Conservation (phyloP, 92 coral and sea anemone species). For the Epizoanthus rinbou region DNA sequence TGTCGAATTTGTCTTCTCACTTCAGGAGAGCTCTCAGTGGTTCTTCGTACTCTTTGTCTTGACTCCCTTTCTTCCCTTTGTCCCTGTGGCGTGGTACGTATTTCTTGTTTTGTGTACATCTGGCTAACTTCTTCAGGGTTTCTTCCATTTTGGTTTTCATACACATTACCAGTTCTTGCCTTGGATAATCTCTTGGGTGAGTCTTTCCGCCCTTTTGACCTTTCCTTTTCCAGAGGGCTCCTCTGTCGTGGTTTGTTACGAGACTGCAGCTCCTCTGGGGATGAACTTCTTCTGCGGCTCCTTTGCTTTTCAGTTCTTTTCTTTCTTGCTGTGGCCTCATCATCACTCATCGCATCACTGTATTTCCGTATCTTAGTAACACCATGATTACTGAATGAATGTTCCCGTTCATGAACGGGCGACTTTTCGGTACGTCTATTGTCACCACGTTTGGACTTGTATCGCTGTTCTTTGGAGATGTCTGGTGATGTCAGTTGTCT, state of each 20-base stretch:
- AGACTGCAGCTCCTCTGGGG: conserved; percentile 1
- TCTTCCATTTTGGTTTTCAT: conserved; percentile 15
- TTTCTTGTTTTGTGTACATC: neutral
- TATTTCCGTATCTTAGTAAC: neutral
- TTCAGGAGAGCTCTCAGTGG: conserved; percentile 26
- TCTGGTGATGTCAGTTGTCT: neutral
- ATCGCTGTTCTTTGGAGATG: neutral
- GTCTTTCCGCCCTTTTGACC: neutral
- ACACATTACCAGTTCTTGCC: neutral
- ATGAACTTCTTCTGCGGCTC: conserved; percentile 7
- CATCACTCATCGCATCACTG: conserved; percentile 2
- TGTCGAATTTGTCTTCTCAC: neutral
- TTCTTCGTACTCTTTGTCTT: neutral
- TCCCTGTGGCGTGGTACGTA: conserved; percentile 2
- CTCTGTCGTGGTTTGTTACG: conserved; percentile 1
- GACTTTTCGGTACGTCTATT: neutral
- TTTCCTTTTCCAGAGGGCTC: conserved; percentile 8
- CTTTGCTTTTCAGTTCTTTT: neutral
- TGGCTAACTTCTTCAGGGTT: conserved; percentile 1
- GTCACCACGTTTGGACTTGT: conserved; percentile 9
- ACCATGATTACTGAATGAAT: neutral
- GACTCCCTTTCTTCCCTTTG: conserved; percentile 11
- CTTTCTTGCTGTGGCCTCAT: neutral
- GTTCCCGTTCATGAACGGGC: conserved; percentile 11
- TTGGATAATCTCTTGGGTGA: neutral